Evolutionary conservation across 2,113 vertebrate genomes (phyloP).

Genomic region (Argyrosomus japonicus): DNA sequence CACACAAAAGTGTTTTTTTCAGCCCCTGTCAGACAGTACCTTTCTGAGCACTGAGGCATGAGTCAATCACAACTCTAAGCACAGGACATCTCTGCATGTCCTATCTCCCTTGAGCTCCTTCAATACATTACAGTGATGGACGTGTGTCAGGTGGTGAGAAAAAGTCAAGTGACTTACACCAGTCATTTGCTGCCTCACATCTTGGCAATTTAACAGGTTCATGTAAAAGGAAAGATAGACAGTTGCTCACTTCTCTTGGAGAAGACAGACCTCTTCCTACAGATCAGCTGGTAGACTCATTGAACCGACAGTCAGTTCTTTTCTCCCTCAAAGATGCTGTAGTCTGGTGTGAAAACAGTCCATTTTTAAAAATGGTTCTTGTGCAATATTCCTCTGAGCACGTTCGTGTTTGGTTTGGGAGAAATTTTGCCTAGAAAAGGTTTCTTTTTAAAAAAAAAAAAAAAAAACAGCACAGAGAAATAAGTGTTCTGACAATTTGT

Average conservation of each 20-base stretch:
- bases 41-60: slow-evolving; percentile 38
- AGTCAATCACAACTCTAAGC: slow-evolving; percentile 71
- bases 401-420: slow-evolving; percentile 36
- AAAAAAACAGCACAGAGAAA: slow-evolving; percentile 11
- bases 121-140: slow-evolving; percentile 70
- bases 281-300: slow-evolving; percentile 73
- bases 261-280: slow-evolving; percentile 68
- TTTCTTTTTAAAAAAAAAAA: background rate
- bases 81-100: slow-evolving; percentile 47
- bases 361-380: slow-evolving; percentile 40
- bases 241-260: slow-evolving; percentile 56
- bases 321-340: slow-evolving; percentile 57
- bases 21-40: slow-evolving; percentile 44
- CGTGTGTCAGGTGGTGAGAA: slow-evolving; percentile 62
- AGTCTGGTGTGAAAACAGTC: slow-evolving; percentile 68
- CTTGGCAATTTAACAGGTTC: slow-evolving; percentile 59
- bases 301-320: slow-evolving; percentile 61
- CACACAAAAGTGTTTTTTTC: slow-evolving; percentile 20
- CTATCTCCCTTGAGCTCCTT: slow-evolving; percentile 49
- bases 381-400: slow-evolving; percentile 48
- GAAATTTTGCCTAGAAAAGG: slow-evolving; percentile 19
- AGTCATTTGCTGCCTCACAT: slow-evolving; percentile 65
- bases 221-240: slow-evolving; percentile 55
- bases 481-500: slow-evolving; percentile 57
- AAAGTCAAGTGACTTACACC: slow-evolving; percentile 63